phyloP scores from a whole-genome alignment of 2,797 vertebrate genomes.

The Corythornis leucogaster region DNA sequence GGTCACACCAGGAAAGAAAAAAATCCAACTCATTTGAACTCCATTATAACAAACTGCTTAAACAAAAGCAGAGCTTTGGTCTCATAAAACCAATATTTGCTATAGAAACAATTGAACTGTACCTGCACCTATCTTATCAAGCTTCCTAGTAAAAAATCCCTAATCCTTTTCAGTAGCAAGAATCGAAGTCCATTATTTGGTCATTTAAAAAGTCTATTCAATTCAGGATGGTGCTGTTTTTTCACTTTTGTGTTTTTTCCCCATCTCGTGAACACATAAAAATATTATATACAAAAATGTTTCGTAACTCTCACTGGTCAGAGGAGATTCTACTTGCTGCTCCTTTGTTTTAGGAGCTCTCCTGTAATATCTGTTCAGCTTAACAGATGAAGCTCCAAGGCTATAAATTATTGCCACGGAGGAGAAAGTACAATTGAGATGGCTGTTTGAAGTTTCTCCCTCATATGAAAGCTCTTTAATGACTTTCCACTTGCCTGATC shows the following conservation, averaged over 20 bases:
- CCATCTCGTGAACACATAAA: background rate
- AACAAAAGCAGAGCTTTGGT: background rate
- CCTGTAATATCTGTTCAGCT: background rate
- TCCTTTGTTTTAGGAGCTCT: background rate
- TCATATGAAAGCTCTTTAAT: background rate
- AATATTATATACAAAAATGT: background rate
- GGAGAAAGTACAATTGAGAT: background rate
- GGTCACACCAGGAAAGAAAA: slow-evolving; percentile 17
- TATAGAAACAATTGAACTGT: background rate
- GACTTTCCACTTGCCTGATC: background rate
- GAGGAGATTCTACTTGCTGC: background rate
- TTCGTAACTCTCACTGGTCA: background rate
- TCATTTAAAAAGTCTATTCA: background rate
- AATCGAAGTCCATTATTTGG: background rate
- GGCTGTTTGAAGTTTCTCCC: background rate
- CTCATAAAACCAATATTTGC: slow-evolving; percentile 35
- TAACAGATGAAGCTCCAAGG: background rate
- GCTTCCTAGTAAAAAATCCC: background rate
- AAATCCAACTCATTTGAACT: background rate
- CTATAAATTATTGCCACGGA: background rate
- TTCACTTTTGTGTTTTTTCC: background rate
- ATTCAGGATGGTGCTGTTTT: background rate
- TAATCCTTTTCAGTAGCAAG: background rate
- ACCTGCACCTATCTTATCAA: background rate
- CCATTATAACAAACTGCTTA: background rate